These are phyloP conservation scores for Pleuronectes platessa DNA, from an alignment of 2,113 vertebrate genomes.

Conservation along the genomic window DNA sequence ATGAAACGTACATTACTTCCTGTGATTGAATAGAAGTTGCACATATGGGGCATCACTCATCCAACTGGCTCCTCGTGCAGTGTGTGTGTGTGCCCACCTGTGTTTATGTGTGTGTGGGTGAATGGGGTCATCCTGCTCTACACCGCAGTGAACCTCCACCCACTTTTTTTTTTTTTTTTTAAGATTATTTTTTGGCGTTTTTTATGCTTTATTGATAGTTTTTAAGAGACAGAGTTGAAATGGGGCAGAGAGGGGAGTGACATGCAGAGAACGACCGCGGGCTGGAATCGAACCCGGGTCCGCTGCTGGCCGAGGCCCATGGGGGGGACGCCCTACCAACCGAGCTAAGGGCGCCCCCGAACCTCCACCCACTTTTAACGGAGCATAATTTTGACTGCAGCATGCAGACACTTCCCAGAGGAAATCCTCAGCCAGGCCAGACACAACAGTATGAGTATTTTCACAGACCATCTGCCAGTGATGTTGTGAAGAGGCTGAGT, in stretches of 20 bases:
- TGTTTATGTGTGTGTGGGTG: neutral
- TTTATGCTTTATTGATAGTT: too few relatives aligned
- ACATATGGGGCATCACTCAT: neutral
- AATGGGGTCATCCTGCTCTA: slow-evolving; percentile 41
- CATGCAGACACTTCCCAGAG: slow-evolving; percentile 72
- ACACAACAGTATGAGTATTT: slow-evolving; percentile 68
- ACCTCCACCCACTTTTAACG: slow-evolving; percentile 57
- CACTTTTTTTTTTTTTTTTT: too few relatives aligned
- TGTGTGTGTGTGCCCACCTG: neutral
- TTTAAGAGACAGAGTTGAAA: too few relatives aligned
- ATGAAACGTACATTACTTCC: slow-evolving; percentile 2
- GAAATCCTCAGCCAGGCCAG: slow-evolving; percentile 71
- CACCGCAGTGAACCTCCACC: slow-evolving; percentile 45
- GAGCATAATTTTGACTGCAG: slow-evolving; percentile 63
- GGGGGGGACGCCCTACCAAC: too few relatives aligned
- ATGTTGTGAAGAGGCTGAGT: slow-evolving; percentile 43
- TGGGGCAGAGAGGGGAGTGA: too few relatives aligned
- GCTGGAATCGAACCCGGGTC: too few relatives aligned
- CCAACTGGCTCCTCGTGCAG: too few relatives aligned
- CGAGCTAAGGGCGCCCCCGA: too few relatives aligned
- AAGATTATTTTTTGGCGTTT: too few relatives aligned
- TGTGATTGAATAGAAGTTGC: neutral
- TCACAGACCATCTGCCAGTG: slow-evolving; percentile 58
- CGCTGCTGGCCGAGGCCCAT: too few relatives aligned
- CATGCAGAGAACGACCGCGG: too few relatives aligned